Evolutionary conservation across 92 coral and sea anemone genomes (phyloP).

Genomic region (Heteractis magnifica): DNA sequence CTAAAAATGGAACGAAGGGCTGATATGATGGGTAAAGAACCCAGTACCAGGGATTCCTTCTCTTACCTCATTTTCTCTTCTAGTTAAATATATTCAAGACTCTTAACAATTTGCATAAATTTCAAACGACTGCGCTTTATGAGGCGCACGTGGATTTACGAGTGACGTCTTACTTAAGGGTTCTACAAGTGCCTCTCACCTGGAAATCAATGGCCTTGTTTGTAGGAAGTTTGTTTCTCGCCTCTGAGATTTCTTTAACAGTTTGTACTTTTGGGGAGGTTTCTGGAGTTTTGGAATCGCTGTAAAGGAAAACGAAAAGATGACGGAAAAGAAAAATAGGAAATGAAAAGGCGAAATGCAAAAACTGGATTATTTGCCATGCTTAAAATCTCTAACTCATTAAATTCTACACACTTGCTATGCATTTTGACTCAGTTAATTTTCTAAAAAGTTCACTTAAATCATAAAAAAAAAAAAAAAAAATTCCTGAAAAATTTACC

Average conservation of each 20-base stretch:
- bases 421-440: no score
- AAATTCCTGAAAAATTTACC: neutral
- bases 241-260: slow-evolving; percentile 44
- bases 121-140: no score
- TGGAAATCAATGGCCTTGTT: slow-evolving; percentile 79
- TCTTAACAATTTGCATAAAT: no score
- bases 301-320: neutral
- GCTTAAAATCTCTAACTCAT: neutral
- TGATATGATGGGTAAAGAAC: no score
- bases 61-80: no score
- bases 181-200: slow-evolving; percentile 33
- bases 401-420: no score
- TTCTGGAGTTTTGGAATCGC: slow-evolving; percentile 4
- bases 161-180: neutral
- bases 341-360: neutral
- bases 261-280: slow-evolving; percentile 7
- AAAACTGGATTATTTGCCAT: neutral
- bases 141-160: no score
- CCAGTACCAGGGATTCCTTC: no score
- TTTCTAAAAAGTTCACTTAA: no score
- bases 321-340: neutral
- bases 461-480: no score
- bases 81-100: no score
- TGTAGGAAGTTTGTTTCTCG: slow-evolving; percentile 63
- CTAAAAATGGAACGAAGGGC: no score